These are phyloP conservation scores for Drosophila tani DNA, from an alignment of 1,140 invertebrate species.

Conservation along the genomic window DNA sequence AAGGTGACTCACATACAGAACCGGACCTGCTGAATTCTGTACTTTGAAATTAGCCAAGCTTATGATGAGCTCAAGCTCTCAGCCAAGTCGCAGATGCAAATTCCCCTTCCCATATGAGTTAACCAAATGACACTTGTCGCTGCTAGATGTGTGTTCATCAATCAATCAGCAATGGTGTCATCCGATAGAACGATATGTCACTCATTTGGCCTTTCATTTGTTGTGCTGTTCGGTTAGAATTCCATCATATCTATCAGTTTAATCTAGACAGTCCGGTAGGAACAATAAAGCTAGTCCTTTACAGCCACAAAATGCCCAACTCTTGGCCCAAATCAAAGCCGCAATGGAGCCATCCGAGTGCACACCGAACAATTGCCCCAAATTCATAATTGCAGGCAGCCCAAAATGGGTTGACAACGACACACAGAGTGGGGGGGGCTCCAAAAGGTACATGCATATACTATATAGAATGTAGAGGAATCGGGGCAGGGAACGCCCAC, in stretches of 20 bases:
- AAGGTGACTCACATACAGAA: constrained; percentile 24
- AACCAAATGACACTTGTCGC: constrained; percentile 16
- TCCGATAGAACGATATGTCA: constrained; percentile 27
- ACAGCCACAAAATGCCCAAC: constrained; percentile 7
- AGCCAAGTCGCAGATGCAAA: neutral
- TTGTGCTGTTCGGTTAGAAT: neutral
- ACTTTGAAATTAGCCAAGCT: constrained; percentile 7
- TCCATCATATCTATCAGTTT: neutral
- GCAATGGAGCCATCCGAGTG: constrained; percentile 50
- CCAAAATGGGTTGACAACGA: constrained; percentile 52
- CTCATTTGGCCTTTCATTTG: neutral
- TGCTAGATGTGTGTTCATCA: constrained; percentile 19
- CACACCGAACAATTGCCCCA: constrained; percentile 68
- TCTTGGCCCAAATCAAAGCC: constrained; percentile 48
- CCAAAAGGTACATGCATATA: constrained; percentile 7
- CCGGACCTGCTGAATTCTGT: constrained; percentile 40
- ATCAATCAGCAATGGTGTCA: constrained; percentile 28
- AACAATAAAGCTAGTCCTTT: constrained; percentile 9
- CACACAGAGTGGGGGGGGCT: constrained; percentile 7
- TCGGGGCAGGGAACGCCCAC: constrained; percentile 14
- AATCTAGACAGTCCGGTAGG: constrained; percentile 2
- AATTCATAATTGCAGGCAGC: constrained; percentile 72
- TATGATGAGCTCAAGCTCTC: constrained; percentile 20
- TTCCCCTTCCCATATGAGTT: neutral
- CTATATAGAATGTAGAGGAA: constrained; percentile 2